Base-by-base conservation (phyloP, 2,888 invertebrate genomes). In the Pyralis farinalis region DNA sequence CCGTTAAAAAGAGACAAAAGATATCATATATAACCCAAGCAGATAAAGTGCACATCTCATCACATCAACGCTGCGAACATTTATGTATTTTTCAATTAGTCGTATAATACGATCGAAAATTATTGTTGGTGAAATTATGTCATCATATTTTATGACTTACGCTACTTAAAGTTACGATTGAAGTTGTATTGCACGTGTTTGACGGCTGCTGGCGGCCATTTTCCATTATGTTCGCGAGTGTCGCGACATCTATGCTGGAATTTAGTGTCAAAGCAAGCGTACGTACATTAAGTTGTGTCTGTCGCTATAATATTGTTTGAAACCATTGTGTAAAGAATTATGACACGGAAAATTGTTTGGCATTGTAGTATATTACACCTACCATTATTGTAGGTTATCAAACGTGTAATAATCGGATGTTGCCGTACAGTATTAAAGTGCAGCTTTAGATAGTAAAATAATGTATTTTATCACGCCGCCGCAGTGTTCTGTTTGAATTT, bases 251-350 rank as follows among this genome's bases (percentile, higher is more conserved):
- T 85, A 79, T 77, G 68, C 58, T 48, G 55, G 27, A 74, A 61
- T 82, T 84, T 80, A 86, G 86, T 85, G 82, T 83, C 82, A 85
- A 73, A 76, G 78, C 73, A 74, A 74, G 65, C 82, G 71, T 71
- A 73, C 64, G 49, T 58, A 55, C 66, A 50, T 68, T 45, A 59
- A 65, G 78, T 71, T 66, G 77, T 68, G 67, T 58, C 54, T 58
- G 51, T 55, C 47, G 49, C 46, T 42, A 45, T 50, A 61, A 53
- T 61, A 66, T 71, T 83, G 80, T 85, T 85, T 84, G 78, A 71
- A 72, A 79, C 81, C 78, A 75, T 83, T 84, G 80, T 82, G 75
- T 70, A 57, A 54, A 71, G 65, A 72, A 78, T 72, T 79, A 74
- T 78, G 74, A 75, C 72, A 72, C 69, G 74, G 70, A 75, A 70